Conservation (phyloP, 1,140 invertebrate genomes). For the Maniola jurtina region DNA sequence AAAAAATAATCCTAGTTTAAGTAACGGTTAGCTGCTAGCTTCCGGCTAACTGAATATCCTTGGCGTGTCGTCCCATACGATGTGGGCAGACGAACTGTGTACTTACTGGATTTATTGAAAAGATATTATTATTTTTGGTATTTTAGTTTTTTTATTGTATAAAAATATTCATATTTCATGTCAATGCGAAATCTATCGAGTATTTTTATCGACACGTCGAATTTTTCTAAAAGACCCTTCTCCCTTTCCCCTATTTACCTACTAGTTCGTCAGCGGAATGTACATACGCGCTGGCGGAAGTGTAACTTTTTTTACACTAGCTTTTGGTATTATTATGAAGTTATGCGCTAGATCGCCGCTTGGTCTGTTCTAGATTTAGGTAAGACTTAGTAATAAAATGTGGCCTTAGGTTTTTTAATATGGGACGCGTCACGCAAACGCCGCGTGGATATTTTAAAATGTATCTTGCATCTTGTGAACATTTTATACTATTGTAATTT, state of each 20-base stretch:
- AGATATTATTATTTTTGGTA: slow-evolving; percentile 22
- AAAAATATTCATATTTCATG: not conserved
- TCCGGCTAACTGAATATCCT: slow-evolving; percentile 17
- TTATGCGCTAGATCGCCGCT: slow-evolving; percentile 48
- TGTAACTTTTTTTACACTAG: slow-evolving; percentile 44
- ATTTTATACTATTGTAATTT: slow-evolving; percentile 62
- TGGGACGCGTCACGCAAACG: slow-evolving; percentile 28
- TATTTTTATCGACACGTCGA: slow-evolving; percentile 13
- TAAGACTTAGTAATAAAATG: slow-evolving; percentile 71
- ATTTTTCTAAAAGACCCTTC: not conserved
- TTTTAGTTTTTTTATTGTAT: slow-evolving; percentile 19
- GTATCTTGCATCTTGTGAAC: slow-evolving; percentile 46
- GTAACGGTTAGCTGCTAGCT: slow-evolving; percentile 50
- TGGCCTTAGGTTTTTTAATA: slow-evolving; percentile 68
- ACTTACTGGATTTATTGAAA: slow-evolving; percentile 27
- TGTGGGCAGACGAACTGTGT: slow-evolving; percentile 22
- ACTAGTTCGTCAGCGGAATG: slow-evolving; percentile 36
- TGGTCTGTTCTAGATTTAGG: slow-evolving; percentile 56
- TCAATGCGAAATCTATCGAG: slow-evolving; percentile 10
- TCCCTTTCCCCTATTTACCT: not conserved
- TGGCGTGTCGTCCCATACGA: slow-evolving; percentile 12
- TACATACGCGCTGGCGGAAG: slow-evolving; percentile 48
- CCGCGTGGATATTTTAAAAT: slow-evolving; percentile 2
- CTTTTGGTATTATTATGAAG: slow-evolving; percentile 30
- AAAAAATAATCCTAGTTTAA: slow-evolving; percentile 71